These are phyloP conservation scores for Fratercula arctica DNA, from an alignment of 2,797 vertebrate genomes.

Conservation along the genomic window DNA sequence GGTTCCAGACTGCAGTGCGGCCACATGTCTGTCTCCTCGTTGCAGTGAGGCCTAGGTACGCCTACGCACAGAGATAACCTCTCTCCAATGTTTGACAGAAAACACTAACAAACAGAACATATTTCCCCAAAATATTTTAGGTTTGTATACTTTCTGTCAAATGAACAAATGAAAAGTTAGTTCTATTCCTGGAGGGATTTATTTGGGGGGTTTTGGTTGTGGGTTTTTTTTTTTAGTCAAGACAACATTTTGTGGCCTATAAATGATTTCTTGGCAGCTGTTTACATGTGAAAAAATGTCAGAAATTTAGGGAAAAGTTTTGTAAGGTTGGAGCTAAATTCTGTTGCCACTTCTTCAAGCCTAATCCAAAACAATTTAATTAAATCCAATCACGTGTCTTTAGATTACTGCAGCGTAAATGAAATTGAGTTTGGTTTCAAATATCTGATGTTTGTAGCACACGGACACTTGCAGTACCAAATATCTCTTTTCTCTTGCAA, in stretches of 20 bases:
- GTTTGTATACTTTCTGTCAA: not conserved
- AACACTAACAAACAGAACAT: not conserved
- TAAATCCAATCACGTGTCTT: not conserved
- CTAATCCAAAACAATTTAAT: not conserved
- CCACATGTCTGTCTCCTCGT: rapidly evolving
- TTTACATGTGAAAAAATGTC: not conserved
- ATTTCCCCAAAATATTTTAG: not conserved
- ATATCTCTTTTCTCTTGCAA: not conserved
- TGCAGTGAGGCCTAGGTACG: not conserved
- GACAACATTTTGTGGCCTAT: not conserved
- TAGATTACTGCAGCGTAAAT: not conserved
- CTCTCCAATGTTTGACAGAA: not conserved
- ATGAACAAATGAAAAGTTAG: not conserved
- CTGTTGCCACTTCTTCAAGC: not conserved
- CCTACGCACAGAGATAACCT: not conserved
- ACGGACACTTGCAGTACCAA: not conserved
- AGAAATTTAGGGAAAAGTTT: not conserved
- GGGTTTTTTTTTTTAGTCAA: not conserved
- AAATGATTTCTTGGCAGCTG: not conserved
- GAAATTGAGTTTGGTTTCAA: not conserved
- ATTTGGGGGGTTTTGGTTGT: not conserved
- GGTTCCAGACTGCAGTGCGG: not conserved
- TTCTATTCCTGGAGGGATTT: not conserved
- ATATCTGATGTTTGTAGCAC: not conserved
- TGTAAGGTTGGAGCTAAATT: not conserved